A percentile compares a stretch with the other conserved stretches of the same genome.
Evolutionary conservation across 2,113 vertebrate genomes (phyloP).

Genomic region (Lagopus leucura): DNA sequence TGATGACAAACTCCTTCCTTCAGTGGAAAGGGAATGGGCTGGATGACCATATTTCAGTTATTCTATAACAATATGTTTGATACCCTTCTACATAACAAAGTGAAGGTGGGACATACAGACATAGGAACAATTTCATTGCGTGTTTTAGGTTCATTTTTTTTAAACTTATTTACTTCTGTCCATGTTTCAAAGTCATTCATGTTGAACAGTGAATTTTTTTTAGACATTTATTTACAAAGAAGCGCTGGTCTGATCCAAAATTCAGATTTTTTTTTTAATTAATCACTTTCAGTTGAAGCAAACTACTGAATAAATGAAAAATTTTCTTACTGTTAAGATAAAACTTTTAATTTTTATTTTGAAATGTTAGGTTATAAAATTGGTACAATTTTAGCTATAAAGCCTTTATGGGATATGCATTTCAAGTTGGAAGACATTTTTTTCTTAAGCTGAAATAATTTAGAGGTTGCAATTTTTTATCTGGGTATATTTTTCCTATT

Average conservation of each 20-base stretch:
- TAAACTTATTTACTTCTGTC: not conserved
- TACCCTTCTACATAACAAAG: not conserved
- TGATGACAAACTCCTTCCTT: not conserved
- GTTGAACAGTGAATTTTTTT: not conserved
- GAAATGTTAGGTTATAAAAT: not conserved
- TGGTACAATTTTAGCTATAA: not conserved
- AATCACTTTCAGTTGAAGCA: not conserved
- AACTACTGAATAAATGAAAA: not conserved
- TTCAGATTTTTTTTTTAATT: not conserved
- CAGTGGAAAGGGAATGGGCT: not conserved
- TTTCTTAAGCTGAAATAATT: not conserved
- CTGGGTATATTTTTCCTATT: not conserved
- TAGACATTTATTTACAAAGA: not conserved
- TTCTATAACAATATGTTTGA: not conserved
- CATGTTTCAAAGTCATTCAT: not conserved
- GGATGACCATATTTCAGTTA: not conserved
- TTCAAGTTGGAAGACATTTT: not conserved
- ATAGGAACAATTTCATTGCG: not conserved
- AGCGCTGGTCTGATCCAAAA: not conserved
- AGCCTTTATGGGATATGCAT: not conserved
- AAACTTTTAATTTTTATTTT: not conserved
- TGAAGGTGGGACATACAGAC: not conserved
- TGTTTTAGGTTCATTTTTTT: not conserved
- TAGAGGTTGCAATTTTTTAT: not conserved
- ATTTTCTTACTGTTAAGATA: not conserved